Conservation (phyloP, 64 coral and sea anemone genomes). For the Hydrozoanthus tunicans region DNA sequence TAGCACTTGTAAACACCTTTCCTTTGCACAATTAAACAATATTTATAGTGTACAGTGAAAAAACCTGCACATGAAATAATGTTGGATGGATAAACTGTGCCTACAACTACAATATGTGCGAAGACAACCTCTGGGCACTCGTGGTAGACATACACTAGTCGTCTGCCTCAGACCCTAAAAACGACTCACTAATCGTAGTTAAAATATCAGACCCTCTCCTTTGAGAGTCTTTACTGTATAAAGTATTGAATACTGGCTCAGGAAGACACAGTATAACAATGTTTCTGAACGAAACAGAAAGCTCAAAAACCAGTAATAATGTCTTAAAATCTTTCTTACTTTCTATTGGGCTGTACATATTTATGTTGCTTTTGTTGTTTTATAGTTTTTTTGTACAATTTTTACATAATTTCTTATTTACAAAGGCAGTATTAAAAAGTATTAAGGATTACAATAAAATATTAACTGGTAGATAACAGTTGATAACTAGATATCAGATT, state of each 20-base stretch:
- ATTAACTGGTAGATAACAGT: not conserved
- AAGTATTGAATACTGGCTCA: not conserved
- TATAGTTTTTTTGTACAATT: slow-evolving; percentile 60
- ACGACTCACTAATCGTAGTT: too few species aligned
- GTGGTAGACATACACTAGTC: too few species aligned
- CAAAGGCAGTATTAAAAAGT: slow-evolving; percentile 25
- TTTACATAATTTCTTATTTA: slow-evolving; percentile 46
- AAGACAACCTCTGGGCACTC: too few species aligned
- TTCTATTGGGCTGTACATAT: slow-evolving; percentile 43
- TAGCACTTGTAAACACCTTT: too few species aligned
- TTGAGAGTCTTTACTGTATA: not conserved
- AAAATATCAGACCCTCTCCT: not conserved
- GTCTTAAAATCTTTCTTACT: slow-evolving; percentile 8
- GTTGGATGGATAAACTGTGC: too few species aligned
- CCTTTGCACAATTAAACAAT: too few species aligned
- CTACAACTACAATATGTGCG: too few species aligned
- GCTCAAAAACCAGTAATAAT: too few species aligned
- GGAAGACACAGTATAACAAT: not conserved
- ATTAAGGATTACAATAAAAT: slow-evolving; percentile 13
- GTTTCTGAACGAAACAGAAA: not conserved
- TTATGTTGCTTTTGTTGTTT: slow-evolving; percentile 64
- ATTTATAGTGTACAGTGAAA: too few species aligned
- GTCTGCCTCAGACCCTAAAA: too few species aligned
- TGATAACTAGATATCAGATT: not conserved
- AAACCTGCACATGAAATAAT: too few species aligned